Percentiles rank a stretch among this genome's conserved stretches.
phyloP scores from a whole-genome alignment of 2,888 invertebrate genomes.

The Empis stercorea region DNA sequence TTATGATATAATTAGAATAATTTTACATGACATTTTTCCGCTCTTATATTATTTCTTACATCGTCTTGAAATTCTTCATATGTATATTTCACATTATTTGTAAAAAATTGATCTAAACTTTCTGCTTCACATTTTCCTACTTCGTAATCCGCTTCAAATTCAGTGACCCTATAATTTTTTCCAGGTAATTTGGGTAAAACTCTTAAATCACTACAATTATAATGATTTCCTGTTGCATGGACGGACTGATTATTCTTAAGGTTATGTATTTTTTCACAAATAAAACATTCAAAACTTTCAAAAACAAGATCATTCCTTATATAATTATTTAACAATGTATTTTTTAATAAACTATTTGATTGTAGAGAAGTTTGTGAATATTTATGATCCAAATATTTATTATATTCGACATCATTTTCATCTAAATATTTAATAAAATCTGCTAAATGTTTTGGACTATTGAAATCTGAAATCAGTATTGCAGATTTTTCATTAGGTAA shows the following conservation, averaged over 20 bases:
- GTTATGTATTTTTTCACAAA: slow-evolving; percentile 46
- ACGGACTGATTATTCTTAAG: slow-evolving; percentile 17
- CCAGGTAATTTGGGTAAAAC: no score
- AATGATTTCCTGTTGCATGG: slow-evolving; percentile 36
- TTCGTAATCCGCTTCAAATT: no score
- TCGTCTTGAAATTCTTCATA: no score
- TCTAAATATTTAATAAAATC: slow-evolving; percentile 44
- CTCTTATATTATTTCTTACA: no score
- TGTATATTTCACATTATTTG: no score
- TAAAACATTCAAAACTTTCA: slow-evolving; percentile 45
- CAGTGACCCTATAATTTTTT: no score
- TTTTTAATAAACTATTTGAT: slow-evolving; percentile 38
- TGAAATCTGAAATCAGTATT: slow-evolving; percentile 54
- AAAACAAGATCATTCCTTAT: slow-evolving; percentile 43
- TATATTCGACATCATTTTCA: slow-evolving; percentile 48
- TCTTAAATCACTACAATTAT: slow-evolving; percentile 39
- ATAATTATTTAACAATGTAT: slow-evolving; percentile 43
- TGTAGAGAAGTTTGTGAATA: slow-evolving; percentile 32
- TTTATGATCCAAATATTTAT: slow-evolving; percentile 56
- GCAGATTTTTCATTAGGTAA: slow-evolving; percentile 60
- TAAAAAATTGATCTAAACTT: no score
- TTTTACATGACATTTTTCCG: no score
- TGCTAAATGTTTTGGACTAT: slow-evolving; percentile 46
- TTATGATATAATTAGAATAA: no score
- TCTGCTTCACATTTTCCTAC: slow-evolving; percentile 20